Conservation (phyloP, 2,113 vertebrate genomes). For the Takifugu flavidus region DNA sequence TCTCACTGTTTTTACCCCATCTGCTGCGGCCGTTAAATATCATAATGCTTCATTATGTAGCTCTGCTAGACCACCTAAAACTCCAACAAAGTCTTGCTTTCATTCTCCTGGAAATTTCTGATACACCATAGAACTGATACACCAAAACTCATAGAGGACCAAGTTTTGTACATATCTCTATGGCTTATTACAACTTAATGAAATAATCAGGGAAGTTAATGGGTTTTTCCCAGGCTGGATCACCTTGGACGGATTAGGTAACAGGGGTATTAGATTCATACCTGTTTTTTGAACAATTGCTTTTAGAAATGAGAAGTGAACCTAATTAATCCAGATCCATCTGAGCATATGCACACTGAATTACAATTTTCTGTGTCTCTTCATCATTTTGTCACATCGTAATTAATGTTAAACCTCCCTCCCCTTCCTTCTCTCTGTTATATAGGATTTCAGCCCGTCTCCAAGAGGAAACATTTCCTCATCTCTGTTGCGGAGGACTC, state of each 20-base stretch:
- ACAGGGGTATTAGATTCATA: slow-evolving; percentile 27
- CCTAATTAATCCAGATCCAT: slow-evolving; percentile 29
- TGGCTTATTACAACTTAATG: slow-evolving; percentile 43
- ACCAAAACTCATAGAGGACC: slow-evolving; percentile 8
- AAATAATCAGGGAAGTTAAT: slow-evolving; percentile 45
- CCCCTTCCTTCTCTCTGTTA: not conserved
- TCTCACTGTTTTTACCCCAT: slow-evolving; percentile 9
- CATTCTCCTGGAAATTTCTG: slow-evolving; percentile 7
- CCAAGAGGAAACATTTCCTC: not conserved
- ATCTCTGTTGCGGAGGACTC: not conserved
- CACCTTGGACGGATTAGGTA: slow-evolving; percentile 37
- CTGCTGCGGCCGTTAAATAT: slow-evolving; percentile 7
- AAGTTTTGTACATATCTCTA: slow-evolving; percentile 15
- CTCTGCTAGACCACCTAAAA: slow-evolving; percentile 10
- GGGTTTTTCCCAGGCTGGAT: slow-evolving; percentile 39
- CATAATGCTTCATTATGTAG: slow-evolving; percentile 29
- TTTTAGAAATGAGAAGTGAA: slow-evolving; percentile 31
- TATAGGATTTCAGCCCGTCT: slow-evolving; percentile 22
- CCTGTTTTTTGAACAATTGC: not conserved
- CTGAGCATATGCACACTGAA: slow-evolving; percentile 18
- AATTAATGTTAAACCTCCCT: slow-evolving; percentile 8
- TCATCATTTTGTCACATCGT: slow-evolving; percentile 28
- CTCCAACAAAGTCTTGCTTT: too few relatives aligned
- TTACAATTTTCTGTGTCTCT: slow-evolving; percentile 25
- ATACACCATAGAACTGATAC: slow-evolving; percentile 13